A percentile compares a stretch with the other conserved stretches of the same genome.
Conservation (phyloP, 2,888 invertebrate species). For the Diadegma fenestrale region DNA sequence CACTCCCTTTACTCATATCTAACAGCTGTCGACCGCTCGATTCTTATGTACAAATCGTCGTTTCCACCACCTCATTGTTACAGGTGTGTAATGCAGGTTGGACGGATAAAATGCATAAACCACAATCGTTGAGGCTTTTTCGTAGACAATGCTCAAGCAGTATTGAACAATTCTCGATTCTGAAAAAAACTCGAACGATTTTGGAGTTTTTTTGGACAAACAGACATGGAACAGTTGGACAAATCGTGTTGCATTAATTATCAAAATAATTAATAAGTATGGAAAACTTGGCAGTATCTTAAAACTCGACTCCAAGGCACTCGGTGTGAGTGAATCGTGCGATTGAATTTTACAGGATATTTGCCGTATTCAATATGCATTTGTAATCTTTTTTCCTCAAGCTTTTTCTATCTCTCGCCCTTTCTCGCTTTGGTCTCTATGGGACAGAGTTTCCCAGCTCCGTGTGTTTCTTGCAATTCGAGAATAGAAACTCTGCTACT, state of each 20-base stretch:
- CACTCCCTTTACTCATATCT: not conserved
- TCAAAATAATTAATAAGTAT: no score
- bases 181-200: not conserved
- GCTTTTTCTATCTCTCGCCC: conserved; percentile 4
- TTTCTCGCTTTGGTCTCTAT: not conserved
- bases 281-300: no score
- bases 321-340: not conserved
- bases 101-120: not conserved
- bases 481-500: conserved; percentile 50
- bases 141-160: not conserved
- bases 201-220: no score
- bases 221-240: no score
- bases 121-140: conserved; percentile 7
- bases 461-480: conserved; percentile 47
- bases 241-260: no score
- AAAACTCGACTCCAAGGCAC: not conserved
- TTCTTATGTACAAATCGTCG: conserved; percentile 3
- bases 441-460: conserved; percentile 54
- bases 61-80: not conserved
- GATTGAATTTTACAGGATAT: not conserved
- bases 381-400: not conserved
- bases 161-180: not conserved
- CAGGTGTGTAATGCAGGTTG: not conserved
- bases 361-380: not conserved
- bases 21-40: conserved; percentile 15